A percentile compares a stretch with the other conserved stretches of the same genome.
These are phyloP conservation scores for Acipenser oxyrinchus DNA, from an alignment of 2,797 vertebrate species.

Conservation along the genomic window DNA sequence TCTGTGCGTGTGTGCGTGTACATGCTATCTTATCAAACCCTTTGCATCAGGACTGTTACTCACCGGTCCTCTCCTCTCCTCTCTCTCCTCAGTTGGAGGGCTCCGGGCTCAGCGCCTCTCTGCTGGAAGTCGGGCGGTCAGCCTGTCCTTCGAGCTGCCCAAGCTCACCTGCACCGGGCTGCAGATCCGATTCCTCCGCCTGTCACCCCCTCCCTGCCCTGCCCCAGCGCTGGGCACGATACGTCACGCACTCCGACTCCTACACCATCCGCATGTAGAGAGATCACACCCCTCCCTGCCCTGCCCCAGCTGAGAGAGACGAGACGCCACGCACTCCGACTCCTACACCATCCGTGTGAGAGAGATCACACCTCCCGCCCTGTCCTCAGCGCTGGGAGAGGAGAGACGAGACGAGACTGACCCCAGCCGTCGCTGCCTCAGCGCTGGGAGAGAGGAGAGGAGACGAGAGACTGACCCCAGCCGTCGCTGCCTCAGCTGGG, in stretches of 20 bases:
- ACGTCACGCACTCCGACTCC: conserved; percentile 76
- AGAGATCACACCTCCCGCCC: not conserved
- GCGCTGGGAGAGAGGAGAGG: conserved; percentile 9
- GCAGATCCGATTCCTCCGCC: conserved; percentile 75
- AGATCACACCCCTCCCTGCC: conserved; percentile 41
- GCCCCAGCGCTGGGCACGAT: conserved; percentile 71
- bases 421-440: not conserved
- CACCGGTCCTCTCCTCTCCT: conserved; percentile 2
- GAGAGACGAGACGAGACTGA: not conserved
- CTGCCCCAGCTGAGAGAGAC: conserved; percentile 68
- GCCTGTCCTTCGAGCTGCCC: conserved; percentile 75
- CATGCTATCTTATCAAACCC: not conserved
- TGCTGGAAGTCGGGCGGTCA: conserved; percentile 70
- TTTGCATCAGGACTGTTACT: not conserved
- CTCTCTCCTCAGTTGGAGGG: conserved; percentile 54
- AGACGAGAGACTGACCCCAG: no score
- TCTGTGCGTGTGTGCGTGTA: conserved; percentile 25
- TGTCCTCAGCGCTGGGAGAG: not conserved
- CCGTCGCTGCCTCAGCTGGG: no score
- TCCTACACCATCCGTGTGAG: conserved; percentile 73
- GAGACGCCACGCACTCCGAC: conserved; percentile 76
- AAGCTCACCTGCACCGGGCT: conserved; percentile 73
- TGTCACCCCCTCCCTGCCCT: conserved; percentile 47
- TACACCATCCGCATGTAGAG: conserved; percentile 51
- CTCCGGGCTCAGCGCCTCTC: conserved; percentile 53